phyloP scores from a whole-genome alignment of 2,888 invertebrate species.

The Tetragonisca angustula region DNA sequence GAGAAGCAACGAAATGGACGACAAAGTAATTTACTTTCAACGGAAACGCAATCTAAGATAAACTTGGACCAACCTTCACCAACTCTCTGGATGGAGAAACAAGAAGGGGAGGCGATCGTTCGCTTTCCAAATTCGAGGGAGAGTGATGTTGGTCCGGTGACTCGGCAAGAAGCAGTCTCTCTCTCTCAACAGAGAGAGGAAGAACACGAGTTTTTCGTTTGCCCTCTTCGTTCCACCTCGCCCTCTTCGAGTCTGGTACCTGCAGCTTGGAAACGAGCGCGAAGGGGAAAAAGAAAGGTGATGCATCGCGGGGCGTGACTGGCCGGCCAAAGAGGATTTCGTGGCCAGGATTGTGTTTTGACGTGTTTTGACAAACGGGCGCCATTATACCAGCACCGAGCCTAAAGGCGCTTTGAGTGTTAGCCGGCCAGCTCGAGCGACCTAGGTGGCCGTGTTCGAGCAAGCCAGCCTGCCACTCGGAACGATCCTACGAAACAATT shows the following conservation, averaged over 20 bases:
- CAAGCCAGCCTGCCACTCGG: constrained; percentile 38
- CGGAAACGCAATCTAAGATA: background rate
- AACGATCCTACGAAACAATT: constrained; percentile 74
- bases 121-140: constrained; percentile 67
- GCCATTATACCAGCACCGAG: constrained; percentile 78
- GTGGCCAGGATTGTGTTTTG: constrained; percentile 81
- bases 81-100: background rate
- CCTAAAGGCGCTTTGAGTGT: constrained; percentile 70
- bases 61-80: background rate
- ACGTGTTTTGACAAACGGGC: constrained; percentile 84
- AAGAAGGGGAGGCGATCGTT: constrained; percentile 8
- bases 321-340: constrained; percentile 72
- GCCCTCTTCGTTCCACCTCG: constrained; percentile 4
- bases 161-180: constrained; percentile 65
- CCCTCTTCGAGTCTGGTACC: constrained; percentile 40
- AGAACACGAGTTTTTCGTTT: constrained; percentile 47
- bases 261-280: constrained; percentile 55
- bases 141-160: constrained; percentile 72
- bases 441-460: constrained; percentile 78
- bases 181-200: background rate
- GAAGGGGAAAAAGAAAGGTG: constrained; percentile 61
- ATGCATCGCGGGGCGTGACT: constrained; percentile 82
- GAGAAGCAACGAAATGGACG: no score
- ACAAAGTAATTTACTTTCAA: background rate
- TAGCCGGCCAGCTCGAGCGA: constrained; percentile 72